phyloP scores from a whole-genome alignment of 2,888 invertebrate genomes.

The Polydrusus cervinus region DNA sequence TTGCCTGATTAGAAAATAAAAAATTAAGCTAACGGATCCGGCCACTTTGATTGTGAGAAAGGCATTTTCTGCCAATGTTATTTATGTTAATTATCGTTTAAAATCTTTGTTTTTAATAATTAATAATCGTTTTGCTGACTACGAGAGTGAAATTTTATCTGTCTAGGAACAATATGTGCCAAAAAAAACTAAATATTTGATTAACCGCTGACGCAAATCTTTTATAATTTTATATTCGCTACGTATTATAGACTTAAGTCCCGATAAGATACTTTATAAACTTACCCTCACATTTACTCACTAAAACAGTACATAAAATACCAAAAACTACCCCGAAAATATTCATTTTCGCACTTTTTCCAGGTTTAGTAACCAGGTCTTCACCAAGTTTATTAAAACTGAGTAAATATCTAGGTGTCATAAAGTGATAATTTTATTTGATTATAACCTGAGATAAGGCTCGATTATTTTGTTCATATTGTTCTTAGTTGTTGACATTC shows the following conservation, averaged over 20 bases:
- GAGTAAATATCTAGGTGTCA: conserved; percentile 8
- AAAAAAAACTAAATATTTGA: no score
- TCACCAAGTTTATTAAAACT: background rate
- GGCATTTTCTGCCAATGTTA: no score
- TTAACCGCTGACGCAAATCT: no score
- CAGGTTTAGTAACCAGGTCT: conserved; percentile 4
- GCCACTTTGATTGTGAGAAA: no score
- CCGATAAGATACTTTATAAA: background rate
- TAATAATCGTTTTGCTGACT: no score
- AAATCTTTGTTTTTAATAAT: no score
- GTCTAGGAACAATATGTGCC: no score
- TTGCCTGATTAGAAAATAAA: no score
- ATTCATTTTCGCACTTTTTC: conserved; percentile 23
- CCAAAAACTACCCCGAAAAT: conserved; percentile 15
- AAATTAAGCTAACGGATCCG: no score
- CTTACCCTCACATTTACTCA: conserved; percentile 34
- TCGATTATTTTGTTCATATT: conserved; percentile 20
- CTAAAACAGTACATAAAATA: conserved; percentile 25
- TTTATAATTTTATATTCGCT: no score
- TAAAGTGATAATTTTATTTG: conserved; percentile 43
- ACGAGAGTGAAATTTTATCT: no score
- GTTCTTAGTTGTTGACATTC: conserved; percentile 13
- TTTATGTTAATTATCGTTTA: no score
- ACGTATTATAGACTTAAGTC: background rate
- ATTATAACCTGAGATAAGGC: conserved; percentile 41